phyloP scores from a whole-genome alignment of 2,888 invertebrate species.

The Fragum fragum region DNA sequence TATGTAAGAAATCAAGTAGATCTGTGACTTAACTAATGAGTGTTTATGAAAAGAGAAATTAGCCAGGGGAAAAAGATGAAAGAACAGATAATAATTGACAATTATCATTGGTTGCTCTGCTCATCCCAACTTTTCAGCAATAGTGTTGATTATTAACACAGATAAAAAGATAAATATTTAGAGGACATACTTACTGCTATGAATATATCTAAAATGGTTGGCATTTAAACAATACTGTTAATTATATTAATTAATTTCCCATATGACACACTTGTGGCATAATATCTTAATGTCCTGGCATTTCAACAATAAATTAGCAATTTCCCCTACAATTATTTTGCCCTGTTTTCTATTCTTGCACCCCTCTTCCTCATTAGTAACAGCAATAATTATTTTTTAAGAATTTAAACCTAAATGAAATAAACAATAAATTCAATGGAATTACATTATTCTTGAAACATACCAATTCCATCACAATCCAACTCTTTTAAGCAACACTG shows the following conservation, averaged over 20 bases:
- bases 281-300: constrained; percentile 3
- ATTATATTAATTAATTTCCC: background rate
- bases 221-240: constrained; percentile 17
- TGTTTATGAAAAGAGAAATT: background rate
- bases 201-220: constrained; percentile 12
- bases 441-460: no score
- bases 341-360: no score
- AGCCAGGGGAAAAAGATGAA: constrained; percentile 9
- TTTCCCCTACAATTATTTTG: background rate
- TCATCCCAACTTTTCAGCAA: constrained; percentile 12
- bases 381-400: no score
- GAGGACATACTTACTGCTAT: background rate
- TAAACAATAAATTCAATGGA: no score
- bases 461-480: no score
- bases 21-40: constrained; percentile 20
- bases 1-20: constrained; percentile 24
- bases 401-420: no score
- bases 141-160: background rate
- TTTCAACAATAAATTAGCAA: constrained; percentile 6
- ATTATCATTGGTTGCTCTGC: constrained; percentile 13
- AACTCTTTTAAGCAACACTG: no score
- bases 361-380: no score
- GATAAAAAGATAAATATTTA: constrained; percentile 7
- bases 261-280: constrained; percentile 17
- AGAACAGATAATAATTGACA: constrained; percentile 14